A percentile compares a stretch with the other conserved stretches of the same genome.
These are phyloP conservation scores for Catostomus latipinnis DNA, from an alignment of 2,797 vertebrate species.

Conservation along the genomic window DNA sequence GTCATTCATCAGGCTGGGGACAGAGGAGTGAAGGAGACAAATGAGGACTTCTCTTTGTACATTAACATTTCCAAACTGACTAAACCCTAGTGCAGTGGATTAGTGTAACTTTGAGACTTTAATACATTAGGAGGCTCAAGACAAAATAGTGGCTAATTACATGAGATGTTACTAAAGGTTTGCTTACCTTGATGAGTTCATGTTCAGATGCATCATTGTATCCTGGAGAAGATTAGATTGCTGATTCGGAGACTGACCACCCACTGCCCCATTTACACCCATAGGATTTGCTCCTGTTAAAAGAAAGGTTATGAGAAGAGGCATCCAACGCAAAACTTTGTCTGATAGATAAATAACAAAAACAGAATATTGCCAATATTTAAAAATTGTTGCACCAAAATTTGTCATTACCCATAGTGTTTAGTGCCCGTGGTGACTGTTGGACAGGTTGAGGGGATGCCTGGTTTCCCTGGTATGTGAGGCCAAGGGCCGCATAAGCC, in stretches of 20 bases:
- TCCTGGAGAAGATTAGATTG: slow-evolving; percentile 88
- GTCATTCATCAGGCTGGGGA: slow-evolving; percentile 86
- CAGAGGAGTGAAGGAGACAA: background rate
- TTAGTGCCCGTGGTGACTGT: slow-evolving; percentile 85
- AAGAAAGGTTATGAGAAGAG: slow-evolving; percentile 26
- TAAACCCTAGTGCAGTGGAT: background rate
- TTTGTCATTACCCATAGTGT: slow-evolving; percentile 83
- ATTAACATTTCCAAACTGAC: slow-evolving; percentile 6
- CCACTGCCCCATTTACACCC: slow-evolving; percentile 93
- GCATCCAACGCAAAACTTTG: background rate
- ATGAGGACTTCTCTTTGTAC: background rate
- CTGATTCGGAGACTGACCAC: slow-evolving; percentile 79
- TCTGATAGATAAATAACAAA: background rate
- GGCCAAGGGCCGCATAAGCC: slow-evolving; percentile 95
- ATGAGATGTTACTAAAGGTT: background rate
- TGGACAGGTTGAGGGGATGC: slow-evolving; percentile 85
- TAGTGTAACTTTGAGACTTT: background rate
- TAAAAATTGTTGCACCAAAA: too few species aligned
- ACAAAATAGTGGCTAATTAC: background rate
- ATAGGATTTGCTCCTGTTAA: slow-evolving; percentile 83
- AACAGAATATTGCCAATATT: background rate
- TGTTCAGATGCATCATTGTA: slow-evolving; percentile 92
- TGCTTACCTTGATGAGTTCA: slow-evolving; percentile 91
- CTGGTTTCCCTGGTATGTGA: slow-evolving; percentile 97
- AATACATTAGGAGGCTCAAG: background rate